These are phyloP conservation scores for Puffinus mauretanicus DNA, from an alignment of 2,113 vertebrate genomes.

Conservation along the genomic window DNA sequence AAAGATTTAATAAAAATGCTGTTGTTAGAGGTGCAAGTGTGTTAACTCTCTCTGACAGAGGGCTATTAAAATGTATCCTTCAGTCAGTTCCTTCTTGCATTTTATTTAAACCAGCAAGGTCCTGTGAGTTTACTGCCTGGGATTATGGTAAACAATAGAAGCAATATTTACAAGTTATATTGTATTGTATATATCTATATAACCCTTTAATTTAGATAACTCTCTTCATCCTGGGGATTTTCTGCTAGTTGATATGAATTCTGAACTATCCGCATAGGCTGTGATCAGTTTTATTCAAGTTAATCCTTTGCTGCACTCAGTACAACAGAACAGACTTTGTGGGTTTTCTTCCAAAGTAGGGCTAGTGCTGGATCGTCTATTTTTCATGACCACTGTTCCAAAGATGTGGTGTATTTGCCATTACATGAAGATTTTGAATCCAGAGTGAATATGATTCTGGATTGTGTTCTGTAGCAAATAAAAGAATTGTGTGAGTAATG, in stretches of 20 bases:
- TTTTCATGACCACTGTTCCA: background rate
- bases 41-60: constrained; percentile 54
- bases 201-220: constrained; percentile 2
- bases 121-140: background rate
- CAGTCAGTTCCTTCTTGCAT: constrained; percentile 25
- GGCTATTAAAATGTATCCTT: constrained; percentile 47
- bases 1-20: constrained; percentile 59
- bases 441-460: background rate
- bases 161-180: constrained; percentile 17
- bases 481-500: background rate
- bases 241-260: background rate
- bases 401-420: background rate
- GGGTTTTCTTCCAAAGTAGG: background rate
- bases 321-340: background rate
- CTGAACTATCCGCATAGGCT: background rate
- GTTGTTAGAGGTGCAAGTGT: constrained; percentile 57
- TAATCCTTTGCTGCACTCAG: background rate
- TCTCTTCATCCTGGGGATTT: constrained; percentile 8
- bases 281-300: background rate
- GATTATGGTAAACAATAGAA: constrained; percentile 43
- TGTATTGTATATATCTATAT: background rate
- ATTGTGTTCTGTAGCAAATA: background rate
- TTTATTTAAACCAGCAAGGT: constrained; percentile 57
- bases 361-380: background rate
- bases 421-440: background rate